These are phyloP conservation scores for Choreutis nemorana DNA, from an alignment of 2,888 invertebrate genomes.

Conservation along the genomic window DNA sequence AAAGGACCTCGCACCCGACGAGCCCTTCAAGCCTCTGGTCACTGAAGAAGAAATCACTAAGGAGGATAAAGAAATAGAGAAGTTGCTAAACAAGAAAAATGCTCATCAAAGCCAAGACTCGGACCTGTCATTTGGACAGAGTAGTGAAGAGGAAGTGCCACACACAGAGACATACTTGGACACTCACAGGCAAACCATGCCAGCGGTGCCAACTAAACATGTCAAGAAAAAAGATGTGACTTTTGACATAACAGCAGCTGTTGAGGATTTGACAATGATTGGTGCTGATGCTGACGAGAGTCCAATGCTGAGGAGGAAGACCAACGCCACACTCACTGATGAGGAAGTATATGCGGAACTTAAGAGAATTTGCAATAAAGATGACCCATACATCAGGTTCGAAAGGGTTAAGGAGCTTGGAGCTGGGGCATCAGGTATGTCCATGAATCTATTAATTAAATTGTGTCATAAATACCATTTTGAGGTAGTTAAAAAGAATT, in stretches of 20 bases:
- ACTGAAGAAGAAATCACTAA: conserved; percentile 82
- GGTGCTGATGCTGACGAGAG: conserved; percentile 61
- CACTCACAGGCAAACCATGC: conserved; percentile 64
- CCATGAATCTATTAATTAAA: too few relatives aligned
- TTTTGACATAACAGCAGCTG: conserved; percentile 39
- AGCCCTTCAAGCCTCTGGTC: conserved; percentile 81
- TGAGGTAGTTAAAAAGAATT: too few relatives aligned
- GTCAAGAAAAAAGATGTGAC: conserved; percentile 47
- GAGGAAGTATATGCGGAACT: conserved; percentile 81
- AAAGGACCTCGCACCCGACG: conserved; percentile 77
- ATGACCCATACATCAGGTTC: conserved; percentile 83
- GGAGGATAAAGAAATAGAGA: conserved; percentile 84
- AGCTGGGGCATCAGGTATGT: conserved; percentile 85
- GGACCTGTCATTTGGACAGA: conserved; percentile 56
- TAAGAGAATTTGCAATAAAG: conserved; percentile 79
- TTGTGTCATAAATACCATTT: too few relatives aligned
- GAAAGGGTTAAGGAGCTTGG: conserved; percentile 86
- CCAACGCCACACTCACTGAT: conserved; percentile 68
- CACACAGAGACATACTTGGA: conserved; percentile 39
- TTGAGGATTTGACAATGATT: conserved; percentile 47
- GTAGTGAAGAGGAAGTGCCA: conserved; percentile 60
- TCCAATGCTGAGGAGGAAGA: conserved; percentile 68
- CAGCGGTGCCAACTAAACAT: conserved; percentile 52
- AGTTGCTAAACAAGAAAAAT: conserved; percentile 76
- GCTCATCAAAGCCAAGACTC: conserved; percentile 73